phyloP scores from a whole-genome alignment of 1,140 invertebrate species.

The Drosophila quadrilineata region DNA sequence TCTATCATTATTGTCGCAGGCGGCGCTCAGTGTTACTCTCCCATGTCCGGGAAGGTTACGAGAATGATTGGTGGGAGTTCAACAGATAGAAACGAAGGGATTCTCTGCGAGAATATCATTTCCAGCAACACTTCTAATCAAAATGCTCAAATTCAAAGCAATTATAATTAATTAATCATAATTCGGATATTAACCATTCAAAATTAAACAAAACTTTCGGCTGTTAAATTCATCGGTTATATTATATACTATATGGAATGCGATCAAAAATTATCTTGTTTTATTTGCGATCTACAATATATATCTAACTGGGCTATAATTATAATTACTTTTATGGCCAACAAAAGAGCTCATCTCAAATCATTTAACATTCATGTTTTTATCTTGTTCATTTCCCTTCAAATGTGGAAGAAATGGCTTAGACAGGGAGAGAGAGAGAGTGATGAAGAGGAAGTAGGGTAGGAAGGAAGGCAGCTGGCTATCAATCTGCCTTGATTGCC shows the following conservation, averaged over 20 bases:
- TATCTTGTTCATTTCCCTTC: neutral
- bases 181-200: no score
- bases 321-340: neutral
- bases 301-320: neutral
- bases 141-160: no score
- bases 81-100: constrained; percentile 82
- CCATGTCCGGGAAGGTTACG: constrained; percentile 99
- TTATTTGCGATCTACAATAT: constrained; percentile 3
- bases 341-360: neutral
- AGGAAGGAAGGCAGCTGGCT: no score
- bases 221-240: constrained; percentile 47
- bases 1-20: constrained; percentile 96
- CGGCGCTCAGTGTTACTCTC: constrained; percentile 95
- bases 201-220: constrained; percentile 41
- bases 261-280: constrained; percentile 21
- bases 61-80: constrained; percentile 99
- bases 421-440: no score
- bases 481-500: no score
- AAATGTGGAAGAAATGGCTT: no score
- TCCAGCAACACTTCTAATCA: no score
- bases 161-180: no score
- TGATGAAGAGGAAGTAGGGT: no score
- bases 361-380: neutral
- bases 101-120: no score
- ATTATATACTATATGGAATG: no score